Evolutionary conservation across 2,888 invertebrate genomes (phyloP), one percentile per base, ranked within the genome.

Genomic region (Spatulosminthurus flaviceps): DNA sequence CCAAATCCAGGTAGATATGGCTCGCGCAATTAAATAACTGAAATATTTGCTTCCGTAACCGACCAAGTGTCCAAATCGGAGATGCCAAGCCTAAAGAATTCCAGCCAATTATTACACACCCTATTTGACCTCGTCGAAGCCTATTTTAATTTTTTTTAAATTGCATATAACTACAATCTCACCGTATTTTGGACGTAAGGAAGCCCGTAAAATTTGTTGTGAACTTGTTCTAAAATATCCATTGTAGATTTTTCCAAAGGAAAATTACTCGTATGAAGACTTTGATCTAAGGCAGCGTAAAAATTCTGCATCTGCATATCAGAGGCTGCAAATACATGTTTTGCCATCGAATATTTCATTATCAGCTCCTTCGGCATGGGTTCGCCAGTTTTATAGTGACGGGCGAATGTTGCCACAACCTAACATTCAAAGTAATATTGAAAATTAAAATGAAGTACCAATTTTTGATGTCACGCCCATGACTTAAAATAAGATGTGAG

Each of bases 11-110:
- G 95, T 94, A 0, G 98, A 97, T 73, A 97, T 92, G 11, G 97
- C 95, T 86, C 95, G 91, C 0, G 98, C 98, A 86, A 98, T 94
- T 82, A 99, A 89, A 89, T 99, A 99, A 0, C 98, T 94, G 88
- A 98, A 99, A 89, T 99, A 99, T 88, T 97, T 98, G 0, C 98
- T 98, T 60, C 99, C 99, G 88, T 99, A 99, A 0, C 98, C 97
- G 4, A 98, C 95, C 77, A 99, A 89, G 88, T 99, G 99, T 81
- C 96, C 94, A 89, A 99, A 99, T 80, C 98, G 90, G 86, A 96
- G 90, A 87, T 98, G 97, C 97, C 97, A 98, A 0, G 97, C 96
- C 91, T 94, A 85, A 84, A 79, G 81, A 81, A 78, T 81, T n/a
- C n/a, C n/a, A n/a, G n/a, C n/a, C n/a, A n/a, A n/a, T n/a, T n/a